Conservation (phyloP, 2,888 invertebrate species). For the Drosophila birchii region DNA sequence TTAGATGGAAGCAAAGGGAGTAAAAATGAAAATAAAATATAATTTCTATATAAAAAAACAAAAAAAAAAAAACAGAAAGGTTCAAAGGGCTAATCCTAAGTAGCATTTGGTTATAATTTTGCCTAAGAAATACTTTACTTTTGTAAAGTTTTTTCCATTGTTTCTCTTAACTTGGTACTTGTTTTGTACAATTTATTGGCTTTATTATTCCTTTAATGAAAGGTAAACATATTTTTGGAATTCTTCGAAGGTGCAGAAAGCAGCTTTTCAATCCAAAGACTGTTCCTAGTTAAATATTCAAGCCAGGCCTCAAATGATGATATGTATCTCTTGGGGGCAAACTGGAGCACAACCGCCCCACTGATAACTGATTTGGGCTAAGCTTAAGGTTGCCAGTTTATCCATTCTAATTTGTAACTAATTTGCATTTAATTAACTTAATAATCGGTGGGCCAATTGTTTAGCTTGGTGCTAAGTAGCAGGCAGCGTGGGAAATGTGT, state of each 20-base stretch:
- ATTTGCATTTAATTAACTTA: slow-evolving; percentile 76
- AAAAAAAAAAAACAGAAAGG: neutral
- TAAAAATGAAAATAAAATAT: neutral
- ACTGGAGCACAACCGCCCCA: slow-evolving; percentile 68
- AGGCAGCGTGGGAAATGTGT: slow-evolving; percentile 75
- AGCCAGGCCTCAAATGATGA: slow-evolving; percentile 29
- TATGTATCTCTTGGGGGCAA: slow-evolving; percentile 54
- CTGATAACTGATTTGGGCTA: slow-evolving; percentile 19
- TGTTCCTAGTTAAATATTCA: slow-evolving; percentile 23
- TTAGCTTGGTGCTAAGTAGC: too few relatives aligned
- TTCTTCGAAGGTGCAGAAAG: neutral
- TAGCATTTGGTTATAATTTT: too few relatives aligned
- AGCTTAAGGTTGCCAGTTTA: neutral
- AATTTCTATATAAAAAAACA: too few relatives aligned
- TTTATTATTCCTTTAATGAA: neutral
- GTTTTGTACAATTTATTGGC: too few relatives aligned
- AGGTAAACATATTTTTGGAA: too few relatives aligned
- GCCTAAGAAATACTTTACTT: too few relatives aligned
- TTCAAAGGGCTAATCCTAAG: too few relatives aligned
- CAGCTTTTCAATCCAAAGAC: neutral
- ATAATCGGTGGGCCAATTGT: slow-evolving; percentile 71
- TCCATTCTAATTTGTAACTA: slow-evolving; percentile 64
- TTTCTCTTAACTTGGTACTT: too few relatives aligned
- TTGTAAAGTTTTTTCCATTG: too few relatives aligned
- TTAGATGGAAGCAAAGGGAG: neutral